Evolutionary conservation across 2,797 vertebrate species (phyloP).

Genomic region (Valencia hispanica): DNA sequence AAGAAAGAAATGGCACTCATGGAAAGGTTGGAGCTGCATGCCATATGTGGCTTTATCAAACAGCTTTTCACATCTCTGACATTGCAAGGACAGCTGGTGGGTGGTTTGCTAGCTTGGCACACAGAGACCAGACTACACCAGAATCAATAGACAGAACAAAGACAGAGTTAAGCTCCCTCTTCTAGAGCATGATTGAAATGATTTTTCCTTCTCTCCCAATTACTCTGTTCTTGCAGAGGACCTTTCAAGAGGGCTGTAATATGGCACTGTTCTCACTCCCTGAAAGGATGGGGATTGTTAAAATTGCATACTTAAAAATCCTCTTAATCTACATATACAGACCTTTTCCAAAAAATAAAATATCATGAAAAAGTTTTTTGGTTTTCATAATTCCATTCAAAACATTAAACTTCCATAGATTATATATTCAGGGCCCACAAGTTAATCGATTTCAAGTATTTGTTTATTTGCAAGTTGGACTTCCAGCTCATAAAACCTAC

Average conservation of each 20-base stretch:
- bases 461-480: no score
- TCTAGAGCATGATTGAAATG: slow-evolving; percentile 61
- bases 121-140: slow-evolving; percentile 40
- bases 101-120: slow-evolving; percentile 49
- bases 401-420: no score
- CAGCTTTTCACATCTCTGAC: slow-evolving; percentile 63
- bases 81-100: slow-evolving; percentile 70
- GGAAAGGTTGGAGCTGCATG: slow-evolving; percentile 50
- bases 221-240: slow-evolving; percentile 26
- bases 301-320: not conserved
- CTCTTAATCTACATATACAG: not conserved
- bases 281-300: slow-evolving; percentile 10
- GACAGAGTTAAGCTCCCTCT: slow-evolving; percentile 59
- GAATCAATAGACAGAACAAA: slow-evolving; percentile 72
- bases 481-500: no score
- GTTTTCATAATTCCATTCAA: no score
- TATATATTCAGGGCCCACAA: no score
- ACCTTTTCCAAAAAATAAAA: no score
- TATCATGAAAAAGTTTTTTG: no score
- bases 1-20: slow-evolving; percentile 52
- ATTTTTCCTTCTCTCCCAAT: slow-evolving; percentile 28
- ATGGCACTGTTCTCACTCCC: slow-evolving; percentile 12
- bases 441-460: no score
- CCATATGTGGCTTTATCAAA: slow-evolving; percentile 71
- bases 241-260: slow-evolving; percentile 18